Conservation (phyloP, 2,888 invertebrate genomes). For the Lutraria lutraria region DNA sequence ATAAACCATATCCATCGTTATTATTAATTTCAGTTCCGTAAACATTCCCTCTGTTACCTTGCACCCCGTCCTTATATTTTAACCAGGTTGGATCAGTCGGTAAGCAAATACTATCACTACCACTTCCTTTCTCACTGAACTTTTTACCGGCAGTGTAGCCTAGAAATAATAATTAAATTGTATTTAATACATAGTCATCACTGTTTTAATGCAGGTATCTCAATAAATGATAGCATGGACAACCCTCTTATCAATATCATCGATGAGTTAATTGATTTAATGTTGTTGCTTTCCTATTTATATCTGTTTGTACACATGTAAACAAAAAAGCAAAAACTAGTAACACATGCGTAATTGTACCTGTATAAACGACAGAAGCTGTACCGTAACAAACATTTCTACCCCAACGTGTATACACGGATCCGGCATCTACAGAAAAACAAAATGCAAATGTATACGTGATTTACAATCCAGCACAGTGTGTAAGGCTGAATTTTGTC, state of each 20-base stretch:
- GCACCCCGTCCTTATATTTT: slow-evolving; percentile 28
- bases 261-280: no score
- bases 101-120: slow-evolving; percentile 51
- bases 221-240: no score
- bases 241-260: no score
- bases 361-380: slow-evolving; percentile 20
- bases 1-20: not conserved
- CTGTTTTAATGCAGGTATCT: no score
- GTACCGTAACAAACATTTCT: slow-evolving; percentile 16
- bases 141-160: slow-evolving; percentile 54
- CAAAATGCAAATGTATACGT: no score
- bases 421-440: not conserved
- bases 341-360: not conserved
- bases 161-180: not conserved
- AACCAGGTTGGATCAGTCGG: slow-evolving; percentile 55
- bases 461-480: no score
- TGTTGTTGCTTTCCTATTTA: no score
- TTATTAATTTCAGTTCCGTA: slow-evolving; percentile 58
- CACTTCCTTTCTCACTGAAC: slow-evolving; percentile 40
- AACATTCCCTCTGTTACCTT: slow-evolving; percentile 2
- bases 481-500: no score
- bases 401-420: slow-evolving; percentile 28
- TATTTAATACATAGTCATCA: no score
- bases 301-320: no score
- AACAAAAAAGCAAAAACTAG: no score